phyloP scores from a whole-genome alignment of 2,888 invertebrate genomes.

The Nemoura dubitans region DNA sequence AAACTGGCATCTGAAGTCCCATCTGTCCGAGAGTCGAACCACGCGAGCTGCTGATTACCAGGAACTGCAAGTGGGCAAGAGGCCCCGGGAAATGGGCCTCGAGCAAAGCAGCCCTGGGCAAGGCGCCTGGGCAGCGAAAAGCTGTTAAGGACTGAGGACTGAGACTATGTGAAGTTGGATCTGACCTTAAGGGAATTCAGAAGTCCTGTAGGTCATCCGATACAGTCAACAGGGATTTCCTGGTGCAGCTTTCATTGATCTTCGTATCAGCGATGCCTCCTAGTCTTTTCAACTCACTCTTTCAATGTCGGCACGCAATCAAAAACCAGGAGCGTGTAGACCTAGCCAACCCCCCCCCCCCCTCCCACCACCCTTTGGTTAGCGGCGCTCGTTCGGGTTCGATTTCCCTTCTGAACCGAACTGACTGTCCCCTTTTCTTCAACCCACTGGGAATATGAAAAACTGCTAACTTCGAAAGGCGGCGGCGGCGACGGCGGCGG shows the following conservation, averaged over 20 bases:
- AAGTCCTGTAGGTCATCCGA: slow-evolving; percentile 8
- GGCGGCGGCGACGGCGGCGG: no score
- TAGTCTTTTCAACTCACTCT: slow-evolving; percentile 19
- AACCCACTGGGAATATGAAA: slow-evolving; percentile 44
- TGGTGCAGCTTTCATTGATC: slow-evolving; percentile 26
- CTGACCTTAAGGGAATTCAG: slow-evolving; percentile 14
- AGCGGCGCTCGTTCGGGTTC: slow-evolving; percentile 14
- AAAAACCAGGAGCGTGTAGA: slow-evolving; percentile 29
- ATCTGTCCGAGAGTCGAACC: no score
- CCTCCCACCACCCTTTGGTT: slow-evolving; percentile 24
- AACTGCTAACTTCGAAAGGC: neutral
- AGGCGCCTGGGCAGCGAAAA: no score
- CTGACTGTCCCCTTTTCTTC: slow-evolving; percentile 24
- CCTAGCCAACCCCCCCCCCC: slow-evolving; percentile 9
- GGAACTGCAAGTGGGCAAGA: no score
- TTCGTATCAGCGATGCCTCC: slow-evolving; percentile 9
- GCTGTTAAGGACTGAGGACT: no score
- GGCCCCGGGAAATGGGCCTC: no score
- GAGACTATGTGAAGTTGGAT: neutral
- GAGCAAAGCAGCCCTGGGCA: no score
- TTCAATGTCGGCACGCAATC: slow-evolving; percentile 23
- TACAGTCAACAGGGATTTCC: slow-evolving; percentile 30
- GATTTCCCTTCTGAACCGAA: slow-evolving; percentile 25
- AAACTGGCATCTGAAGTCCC: no score
- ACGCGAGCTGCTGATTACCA: no score